Base-by-base conservation (phyloP, 2,888 invertebrate genomes). In the Phalera bucephala region DNA sequence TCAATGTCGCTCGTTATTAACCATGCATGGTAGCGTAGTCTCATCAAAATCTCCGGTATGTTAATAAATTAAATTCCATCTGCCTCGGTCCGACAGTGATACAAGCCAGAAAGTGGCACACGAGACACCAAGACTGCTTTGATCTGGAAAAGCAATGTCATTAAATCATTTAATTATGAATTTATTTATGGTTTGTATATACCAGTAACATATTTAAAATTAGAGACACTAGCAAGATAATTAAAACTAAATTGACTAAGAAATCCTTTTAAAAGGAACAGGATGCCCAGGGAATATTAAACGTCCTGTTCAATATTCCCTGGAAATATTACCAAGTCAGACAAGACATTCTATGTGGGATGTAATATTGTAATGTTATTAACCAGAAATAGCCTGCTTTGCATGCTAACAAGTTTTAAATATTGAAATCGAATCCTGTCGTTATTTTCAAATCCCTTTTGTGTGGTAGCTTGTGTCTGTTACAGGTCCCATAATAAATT, bases 1-100 rank as follows among this genome's bases (percentile, higher is more conserved):
- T 46, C 31, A 17, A 33, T 39, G 9, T 42, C 34, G 39, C 40
- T 17, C 12, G 23, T 32, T 40, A 34, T 49, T 30, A 43, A 38
- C 36, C 35, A 43, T 52, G 68, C 61, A 65, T 64, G 65, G 46
- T 45, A 53, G 33, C 26, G 29, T 52, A 47, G 36, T 40, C 34
- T 48, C 45, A 45, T 54, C 42, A 45, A 52, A 43, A 47, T 33
- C 37, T 26, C 32, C 36, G 45, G 39, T 40, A 42, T 52, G 60
- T 45, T 40, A 59, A 66, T 58, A 60, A 46, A 52, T 49, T 40
- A 44, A 45, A 44, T 57, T 51, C 33, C 31, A 43, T 51, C 52
- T 41, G 59, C 52, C 45, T 54, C 44, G 35, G 54, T 47, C 45
- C 61, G 70, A 69, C 67, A 63, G 61, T 67, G 67, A 71, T 69